These are phyloP conservation scores for Formica selysi DNA, from an alignment of 1,140 invertebrate species.

Conservation along the genomic window DNA sequence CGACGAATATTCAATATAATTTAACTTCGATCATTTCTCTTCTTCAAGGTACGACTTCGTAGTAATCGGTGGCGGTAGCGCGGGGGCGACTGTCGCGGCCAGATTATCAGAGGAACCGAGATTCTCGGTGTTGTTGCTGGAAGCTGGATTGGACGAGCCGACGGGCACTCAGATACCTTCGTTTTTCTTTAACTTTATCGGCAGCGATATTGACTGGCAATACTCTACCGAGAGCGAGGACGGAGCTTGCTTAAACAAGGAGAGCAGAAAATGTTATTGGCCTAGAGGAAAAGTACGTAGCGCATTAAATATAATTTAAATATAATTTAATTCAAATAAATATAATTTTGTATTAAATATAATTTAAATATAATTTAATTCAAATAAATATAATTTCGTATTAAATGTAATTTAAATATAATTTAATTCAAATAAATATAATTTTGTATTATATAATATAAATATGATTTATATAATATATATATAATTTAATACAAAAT, in stretches of 20 bases:
- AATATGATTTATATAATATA: too few relatives aligned
- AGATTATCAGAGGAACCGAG: slow-evolving; percentile 92
- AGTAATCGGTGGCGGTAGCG: slow-evolving; percentile 95
- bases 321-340: too few relatives aligned
- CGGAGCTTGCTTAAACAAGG: slow-evolving; percentile 92
- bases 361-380: too few relatives aligned
- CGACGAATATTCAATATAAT: too few relatives aligned
- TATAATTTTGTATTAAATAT: too few relatives aligned
- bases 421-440: too few relatives aligned
- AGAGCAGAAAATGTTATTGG: slow-evolving; percentile 92
- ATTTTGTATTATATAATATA: too few relatives aligned
- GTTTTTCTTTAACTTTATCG: slow-evolving; percentile 94
- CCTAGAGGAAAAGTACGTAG: slow-evolving; percentile 92
- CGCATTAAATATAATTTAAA: not conserved
- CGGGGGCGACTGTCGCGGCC: slow-evolving; percentile 93
- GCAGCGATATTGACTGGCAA: slow-evolving; percentile 94
- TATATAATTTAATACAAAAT: too few relatives aligned
- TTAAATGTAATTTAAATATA: not conserved
- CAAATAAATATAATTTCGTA: too few relatives aligned
- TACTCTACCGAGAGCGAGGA: slow-evolving; percentile 95
- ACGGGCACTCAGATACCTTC: slow-evolving; percentile 94
- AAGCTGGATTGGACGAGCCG: slow-evolving; percentile 93
- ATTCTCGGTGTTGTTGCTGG: slow-evolving; percentile 93
- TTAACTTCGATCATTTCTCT: not conserved
- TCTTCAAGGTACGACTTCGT: slow-evolving; percentile 92